These are phyloP conservation scores for Cephus pygmeus DNA, from an alignment of 2,888 invertebrate species.

Conservation along the genomic window DNA sequence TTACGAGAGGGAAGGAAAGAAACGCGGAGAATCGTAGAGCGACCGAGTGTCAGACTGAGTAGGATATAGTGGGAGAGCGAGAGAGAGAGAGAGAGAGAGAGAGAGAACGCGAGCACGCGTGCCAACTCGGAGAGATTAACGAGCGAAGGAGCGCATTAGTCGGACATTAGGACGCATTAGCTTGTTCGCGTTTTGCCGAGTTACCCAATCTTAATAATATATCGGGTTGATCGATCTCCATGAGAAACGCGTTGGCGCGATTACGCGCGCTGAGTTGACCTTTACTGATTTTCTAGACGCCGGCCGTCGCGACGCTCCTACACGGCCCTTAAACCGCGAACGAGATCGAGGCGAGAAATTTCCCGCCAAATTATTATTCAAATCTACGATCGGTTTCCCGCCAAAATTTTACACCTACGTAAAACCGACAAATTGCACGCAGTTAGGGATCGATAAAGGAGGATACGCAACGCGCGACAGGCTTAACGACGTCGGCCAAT, in stretches of 20 bases:
- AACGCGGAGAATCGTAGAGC: neutral
- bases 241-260: neutral
- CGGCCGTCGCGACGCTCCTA: neutral
- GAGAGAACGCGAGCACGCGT: neutral
- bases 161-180: slow-evolving; percentile 45
- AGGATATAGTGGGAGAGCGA: neutral
- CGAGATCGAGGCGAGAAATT: neutral
- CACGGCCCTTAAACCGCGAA: neutral
- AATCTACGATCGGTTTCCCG: neutral
- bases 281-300: neutral
- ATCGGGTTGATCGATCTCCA: neutral
- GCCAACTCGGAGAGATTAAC: slow-evolving; percentile 14
- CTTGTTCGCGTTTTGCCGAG: slow-evolving; percentile 8
- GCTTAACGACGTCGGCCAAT: neutral
- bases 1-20: neutral
- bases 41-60: neutral
- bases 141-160: slow-evolving; percentile 28
- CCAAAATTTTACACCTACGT: neutral
- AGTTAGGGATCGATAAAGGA: neutral
- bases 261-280: neutral
- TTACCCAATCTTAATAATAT: neutral
- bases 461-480: neutral
- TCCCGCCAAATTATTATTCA: neutral
- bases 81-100: neutral
- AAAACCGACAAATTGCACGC: neutral